Conservation (phyloP, 1,140 invertebrate genomes). For the Luehdorfia chinensis region DNA sequence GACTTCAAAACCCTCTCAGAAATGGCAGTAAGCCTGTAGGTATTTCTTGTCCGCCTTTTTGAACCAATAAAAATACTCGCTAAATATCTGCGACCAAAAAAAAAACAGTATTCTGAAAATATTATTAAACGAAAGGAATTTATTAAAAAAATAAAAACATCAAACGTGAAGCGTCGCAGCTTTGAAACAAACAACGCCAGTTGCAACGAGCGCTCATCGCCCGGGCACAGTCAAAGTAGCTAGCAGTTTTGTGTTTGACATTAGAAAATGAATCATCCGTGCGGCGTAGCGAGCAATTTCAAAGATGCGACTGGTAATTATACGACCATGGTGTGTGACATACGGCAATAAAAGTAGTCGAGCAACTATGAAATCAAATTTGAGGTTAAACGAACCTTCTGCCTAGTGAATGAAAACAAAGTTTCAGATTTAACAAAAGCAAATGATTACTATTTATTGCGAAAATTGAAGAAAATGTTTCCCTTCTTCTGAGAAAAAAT, state of each 20-base stretch:
- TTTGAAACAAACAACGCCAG: constrained; percentile 1
- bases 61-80: constrained; percentile 3
- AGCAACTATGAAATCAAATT: too few species aligned
- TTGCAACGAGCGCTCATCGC: neutral
- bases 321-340: constrained; percentile 13
- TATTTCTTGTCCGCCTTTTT: too few species aligned
- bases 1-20: too few species aligned
- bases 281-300: constrained; percentile 30
- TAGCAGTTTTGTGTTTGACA: constrained; percentile 31
- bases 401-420: too few species aligned
- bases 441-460: too few species aligned
- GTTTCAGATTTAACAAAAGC: too few species aligned
- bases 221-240: constrained; percentile 17
- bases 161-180: constrained; percentile 2
- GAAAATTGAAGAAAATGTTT: too few species aligned
- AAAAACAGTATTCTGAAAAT: neutral
- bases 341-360: too few species aligned
- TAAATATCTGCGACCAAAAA: constrained; percentile 4
- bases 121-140: constrained; percentile 4
- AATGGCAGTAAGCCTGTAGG: too few species aligned
- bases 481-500: too few species aligned
- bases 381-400: too few species aligned
- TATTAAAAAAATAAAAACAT: constrained; percentile 3
- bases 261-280: constrained; percentile 38
- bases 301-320: constrained; percentile 35